Evolutionary conservation across 2,888 invertebrate genomes (phyloP).

Genomic region (Steinernema carpocapsae): DNA sequence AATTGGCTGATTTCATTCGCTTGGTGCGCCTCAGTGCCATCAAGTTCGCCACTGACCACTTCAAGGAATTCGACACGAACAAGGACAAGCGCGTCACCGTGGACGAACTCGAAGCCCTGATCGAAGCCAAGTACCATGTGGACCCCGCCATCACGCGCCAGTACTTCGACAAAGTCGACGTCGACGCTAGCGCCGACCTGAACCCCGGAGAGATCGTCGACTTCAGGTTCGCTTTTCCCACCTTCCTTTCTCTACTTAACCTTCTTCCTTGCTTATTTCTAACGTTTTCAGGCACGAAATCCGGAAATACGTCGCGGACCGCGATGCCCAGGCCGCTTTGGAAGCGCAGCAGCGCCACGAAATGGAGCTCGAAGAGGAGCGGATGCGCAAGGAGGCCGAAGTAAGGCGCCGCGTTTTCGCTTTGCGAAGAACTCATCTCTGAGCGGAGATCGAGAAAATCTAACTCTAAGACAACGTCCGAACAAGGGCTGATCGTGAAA

Average conservation of each 20-base stretch:
- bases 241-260: not conserved
- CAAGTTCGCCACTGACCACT: slow-evolving; percentile 66
- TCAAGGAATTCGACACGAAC: slow-evolving; percentile 64
- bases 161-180: slow-evolving; percentile 63
- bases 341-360: slow-evolving; percentile 50
- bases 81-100: slow-evolving; percentile 61
- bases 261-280: not conserved
- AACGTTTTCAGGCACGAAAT: slow-evolving; percentile 56
- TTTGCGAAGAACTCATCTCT: not conserved
- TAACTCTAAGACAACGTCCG: not conserved
- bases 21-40: slow-evolving; percentile 65
- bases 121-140: slow-evolving; percentile 63
- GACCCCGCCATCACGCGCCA: slow-evolving; percentile 53
- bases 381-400: slow-evolving; percentile 44
- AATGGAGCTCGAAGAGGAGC: slow-evolving; percentile 51
- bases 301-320: slow-evolving; percentile 54
- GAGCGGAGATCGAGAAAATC: not conserved
- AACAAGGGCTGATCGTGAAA: not conserved
- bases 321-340: slow-evolving; percentile 48
- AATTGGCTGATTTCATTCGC: slow-evolving; percentile 65
- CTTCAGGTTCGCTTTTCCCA: slow-evolving; percentile 48
- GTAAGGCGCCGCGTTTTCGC: slow-evolving; percentile 36
- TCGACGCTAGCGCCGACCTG: slow-evolving; percentile 59
- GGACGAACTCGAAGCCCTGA: slow-evolving; percentile 60
- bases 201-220: slow-evolving; percentile 67